These are phyloP conservation scores for Sinosuthora webbiana DNA, from an alignment of 2,113 vertebrate species.

Conservation along the genomic window DNA sequence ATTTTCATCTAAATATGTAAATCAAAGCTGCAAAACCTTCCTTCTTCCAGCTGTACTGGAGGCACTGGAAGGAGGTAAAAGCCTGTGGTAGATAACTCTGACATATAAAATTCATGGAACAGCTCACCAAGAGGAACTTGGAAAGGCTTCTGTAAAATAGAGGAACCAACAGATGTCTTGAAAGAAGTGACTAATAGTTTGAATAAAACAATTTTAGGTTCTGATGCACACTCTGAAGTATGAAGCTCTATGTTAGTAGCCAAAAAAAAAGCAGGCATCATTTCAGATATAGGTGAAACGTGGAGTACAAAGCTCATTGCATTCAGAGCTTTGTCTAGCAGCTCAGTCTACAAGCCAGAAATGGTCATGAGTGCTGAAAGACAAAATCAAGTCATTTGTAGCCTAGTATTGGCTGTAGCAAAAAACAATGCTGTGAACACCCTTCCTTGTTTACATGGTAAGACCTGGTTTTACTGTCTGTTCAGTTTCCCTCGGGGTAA, in stretches of 20 bases:
- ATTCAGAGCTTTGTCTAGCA: background rate
- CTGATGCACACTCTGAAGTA: background rate
- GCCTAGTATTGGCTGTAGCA: background rate
- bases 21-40: background rate
- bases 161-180: background rate
- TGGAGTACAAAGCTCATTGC: background rate
- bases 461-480: background rate
- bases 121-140: background rate
- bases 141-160: background rate
- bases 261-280: background rate
- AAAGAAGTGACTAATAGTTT: slow-evolving; percentile 2
- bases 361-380: background rate
- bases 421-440: background rate
- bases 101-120: background rate
- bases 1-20: background rate
- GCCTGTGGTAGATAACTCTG: background rate
- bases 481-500: background rate
- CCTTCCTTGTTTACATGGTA: background rate
- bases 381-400: background rate
- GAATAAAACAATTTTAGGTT: background rate
- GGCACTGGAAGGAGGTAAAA: background rate
- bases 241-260: background rate
- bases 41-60: background rate
- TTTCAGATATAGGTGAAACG: background rate
- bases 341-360: background rate